Evolutionary conservation across 2,113 vertebrate species (phyloP).

Genomic region (Stigmatopora argus): DNA sequence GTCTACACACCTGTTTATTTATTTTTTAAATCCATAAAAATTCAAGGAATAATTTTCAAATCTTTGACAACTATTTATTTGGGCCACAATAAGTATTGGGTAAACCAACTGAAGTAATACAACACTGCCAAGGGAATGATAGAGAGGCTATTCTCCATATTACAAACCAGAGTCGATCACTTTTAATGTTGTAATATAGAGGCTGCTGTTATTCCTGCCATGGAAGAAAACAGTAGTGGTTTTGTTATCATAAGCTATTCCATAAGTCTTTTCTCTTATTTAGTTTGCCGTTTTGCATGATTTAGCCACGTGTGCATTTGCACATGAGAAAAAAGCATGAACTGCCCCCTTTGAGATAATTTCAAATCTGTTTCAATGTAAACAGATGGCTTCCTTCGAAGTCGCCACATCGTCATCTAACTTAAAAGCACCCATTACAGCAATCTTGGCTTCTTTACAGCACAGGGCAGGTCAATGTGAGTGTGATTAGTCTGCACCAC

Average conservation of each 20-base stretch:
- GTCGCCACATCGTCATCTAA: slow-evolving; percentile 49
- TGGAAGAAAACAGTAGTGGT: slow-evolving; percentile 76
- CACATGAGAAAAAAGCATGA: slow-evolving; percentile 66
- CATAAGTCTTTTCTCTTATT: slow-evolving; percentile 81
- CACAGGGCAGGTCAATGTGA: slow-evolving; percentile 46
- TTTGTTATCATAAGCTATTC: slow-evolving; percentile 95
- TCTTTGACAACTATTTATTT: not conserved
- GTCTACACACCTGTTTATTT: not conserved
- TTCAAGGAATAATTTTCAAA: too few relatives aligned
- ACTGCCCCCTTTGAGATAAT: slow-evolving; percentile 69
- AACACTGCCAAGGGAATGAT: not conserved
- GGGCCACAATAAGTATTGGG: too few relatives aligned
- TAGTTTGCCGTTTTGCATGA: slow-evolving; percentile 47
- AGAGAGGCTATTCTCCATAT: slow-evolving; percentile 5
- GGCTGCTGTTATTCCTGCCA: not conserved
- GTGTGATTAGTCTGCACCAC: slow-evolving; percentile 55
- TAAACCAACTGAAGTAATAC: too few relatives aligned
- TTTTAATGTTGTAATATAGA: not conserved
- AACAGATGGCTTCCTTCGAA: slow-evolving; percentile 58
- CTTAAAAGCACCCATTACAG: slow-evolving; percentile 66
- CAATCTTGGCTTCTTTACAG: slow-evolving; percentile 58
- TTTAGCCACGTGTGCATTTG: slow-evolving; percentile 84
- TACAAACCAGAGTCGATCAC: not conserved
- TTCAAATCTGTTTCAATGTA: slow-evolving; percentile 76
- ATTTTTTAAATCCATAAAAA: not conserved